Conservation (phyloP, 37 sponge, comb jelly and placozoan genomes). For the Aplysina aerophoba region DNA sequence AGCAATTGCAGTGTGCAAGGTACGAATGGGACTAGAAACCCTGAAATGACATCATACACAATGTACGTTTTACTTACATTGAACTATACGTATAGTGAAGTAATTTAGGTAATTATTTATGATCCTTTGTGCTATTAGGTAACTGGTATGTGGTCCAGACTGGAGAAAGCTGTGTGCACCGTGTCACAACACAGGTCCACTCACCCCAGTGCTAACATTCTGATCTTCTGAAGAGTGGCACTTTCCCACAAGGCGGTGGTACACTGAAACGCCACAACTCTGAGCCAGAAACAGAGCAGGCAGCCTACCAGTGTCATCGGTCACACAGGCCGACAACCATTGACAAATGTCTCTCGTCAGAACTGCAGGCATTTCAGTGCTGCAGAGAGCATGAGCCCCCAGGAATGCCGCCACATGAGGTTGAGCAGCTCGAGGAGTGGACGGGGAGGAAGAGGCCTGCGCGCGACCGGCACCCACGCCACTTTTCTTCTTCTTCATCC, state of each 20-base stretch:
- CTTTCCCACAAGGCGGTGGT: conserved; percentile 19
- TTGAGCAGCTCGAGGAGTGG: not conserved
- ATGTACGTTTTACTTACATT: no score
- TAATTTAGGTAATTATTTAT: no score
- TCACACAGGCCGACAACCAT: not conserved
- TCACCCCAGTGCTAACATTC: not conserved
- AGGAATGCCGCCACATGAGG: not conserved
- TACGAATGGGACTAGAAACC: no score
- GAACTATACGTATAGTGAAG: no score
- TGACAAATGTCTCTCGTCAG: not conserved
- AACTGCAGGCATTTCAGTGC: not conserved
- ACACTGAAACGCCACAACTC: not conserved
- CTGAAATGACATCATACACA: no score
- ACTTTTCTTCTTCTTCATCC: not conserved
- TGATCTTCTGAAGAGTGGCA: not conserved
- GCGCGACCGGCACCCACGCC: not conserved
- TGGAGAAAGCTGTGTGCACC: no score
- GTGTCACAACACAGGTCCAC: no score
- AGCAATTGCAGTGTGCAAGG: no score
- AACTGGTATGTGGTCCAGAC: no score
- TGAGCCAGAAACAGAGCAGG: conserved; percentile 14
- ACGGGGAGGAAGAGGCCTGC: not conserved
- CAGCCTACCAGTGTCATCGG: not conserved
- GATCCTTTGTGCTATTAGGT: no score
- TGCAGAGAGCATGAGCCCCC: conserved; percentile 8